Conservation (phyloP, 2,888 invertebrate species). For the Meghimatium bilineatum region DNA sequence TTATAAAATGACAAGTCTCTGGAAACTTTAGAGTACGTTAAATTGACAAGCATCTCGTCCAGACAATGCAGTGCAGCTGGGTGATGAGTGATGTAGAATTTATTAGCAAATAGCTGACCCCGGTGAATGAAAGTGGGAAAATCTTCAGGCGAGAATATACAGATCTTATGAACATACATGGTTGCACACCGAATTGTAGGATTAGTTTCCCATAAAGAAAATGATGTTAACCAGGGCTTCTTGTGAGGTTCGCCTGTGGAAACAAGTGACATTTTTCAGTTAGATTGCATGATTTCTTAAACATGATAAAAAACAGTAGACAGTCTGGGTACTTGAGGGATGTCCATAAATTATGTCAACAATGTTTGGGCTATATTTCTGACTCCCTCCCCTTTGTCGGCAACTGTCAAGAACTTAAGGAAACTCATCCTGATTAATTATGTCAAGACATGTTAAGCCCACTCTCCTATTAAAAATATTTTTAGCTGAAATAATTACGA, state of each 20-base stretch:
- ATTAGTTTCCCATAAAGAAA: constrained; percentile 49
- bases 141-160: constrained; percentile 62
- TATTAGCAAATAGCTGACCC: constrained; percentile 73
- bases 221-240: constrained; percentile 31
- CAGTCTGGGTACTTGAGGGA: too few species aligned
- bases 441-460: too few species aligned
- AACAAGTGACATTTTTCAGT: background rate
- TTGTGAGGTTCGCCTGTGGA: constrained; percentile 26
- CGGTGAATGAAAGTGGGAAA: constrained; percentile 62
- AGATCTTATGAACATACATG: constrained; percentile 56
- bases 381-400: too few species aligned
- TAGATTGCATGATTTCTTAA: background rate
- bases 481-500: too few species aligned
- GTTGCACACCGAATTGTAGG: constrained; percentile 59
- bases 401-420: too few species aligned
- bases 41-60: constrained; percentile 39
- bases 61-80: constrained; percentile 46
- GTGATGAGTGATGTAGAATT: constrained; percentile 56
- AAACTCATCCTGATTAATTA: too few species aligned
- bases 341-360: too few species aligned
- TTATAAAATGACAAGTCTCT: constrained; percentile 26
- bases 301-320: too few species aligned
- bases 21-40: background rate
- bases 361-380: too few species aligned
- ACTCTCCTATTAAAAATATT: too few species aligned